These are phyloP conservation scores for Adelognathus sp. DNA, from an alignment of 2,888 invertebrate genomes.

Conservation along the genomic window DNA sequence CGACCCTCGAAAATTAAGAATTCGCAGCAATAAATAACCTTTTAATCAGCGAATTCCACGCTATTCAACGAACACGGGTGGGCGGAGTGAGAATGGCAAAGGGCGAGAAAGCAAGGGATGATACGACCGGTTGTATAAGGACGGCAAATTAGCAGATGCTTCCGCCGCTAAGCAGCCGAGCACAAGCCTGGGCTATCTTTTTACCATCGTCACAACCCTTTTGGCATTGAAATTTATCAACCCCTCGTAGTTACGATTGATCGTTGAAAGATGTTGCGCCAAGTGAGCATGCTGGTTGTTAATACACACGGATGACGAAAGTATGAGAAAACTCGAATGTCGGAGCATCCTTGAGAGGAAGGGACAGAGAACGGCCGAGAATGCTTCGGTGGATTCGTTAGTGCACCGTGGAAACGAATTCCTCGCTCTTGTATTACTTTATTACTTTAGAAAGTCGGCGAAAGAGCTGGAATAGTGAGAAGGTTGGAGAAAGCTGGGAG, in stretches of 20 bases:
- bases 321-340: conserved; percentile 2
- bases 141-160: conserved; percentile 65
- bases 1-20: conserved; percentile 71
- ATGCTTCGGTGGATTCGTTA: conserved; percentile 53
- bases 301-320: conserved; percentile 36
- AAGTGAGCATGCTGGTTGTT: conserved; percentile 3
- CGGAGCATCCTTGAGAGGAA: background rate
- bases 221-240: conserved; percentile 68
- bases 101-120: background rate
- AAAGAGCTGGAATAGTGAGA: background rate
- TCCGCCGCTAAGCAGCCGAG: conserved; percentile 26
- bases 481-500: background rate
- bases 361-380: conserved; percentile 16
- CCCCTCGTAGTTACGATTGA: conserved; percentile 66
- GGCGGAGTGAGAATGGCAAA: background rate
- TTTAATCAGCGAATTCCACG: conserved; percentile 71
- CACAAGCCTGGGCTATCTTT: conserved; percentile 62
- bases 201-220: conserved; percentile 69
- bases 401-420: conserved; percentile 58
- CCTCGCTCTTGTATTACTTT: conserved; percentile 60
- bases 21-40: conserved; percentile 76
- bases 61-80: conserved; percentile 51
- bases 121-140: conserved; percentile 14
- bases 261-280: conserved; percentile 49
- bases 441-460: conserved; percentile 53